A percentile compares a stretch with the other conserved stretches of the same genome.
phyloP scores from a whole-genome alignment of 2,113 vertebrate species.

The Nothobranchius kuhntae region DNA sequence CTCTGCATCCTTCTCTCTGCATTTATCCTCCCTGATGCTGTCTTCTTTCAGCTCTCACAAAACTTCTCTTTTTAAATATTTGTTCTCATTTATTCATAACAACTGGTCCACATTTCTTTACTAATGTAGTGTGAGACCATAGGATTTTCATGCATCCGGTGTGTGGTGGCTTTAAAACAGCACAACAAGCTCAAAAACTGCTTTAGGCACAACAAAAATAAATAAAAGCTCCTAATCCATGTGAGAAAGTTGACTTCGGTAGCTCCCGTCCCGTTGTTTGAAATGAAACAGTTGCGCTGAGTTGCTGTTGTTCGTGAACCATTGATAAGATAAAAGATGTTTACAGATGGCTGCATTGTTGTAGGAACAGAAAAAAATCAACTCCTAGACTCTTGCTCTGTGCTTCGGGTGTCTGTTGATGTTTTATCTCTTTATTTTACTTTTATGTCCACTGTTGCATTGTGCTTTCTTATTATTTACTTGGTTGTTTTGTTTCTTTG shows the following conservation, averaged over 20 bases:
- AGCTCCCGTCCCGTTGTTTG: constrained; percentile 10
- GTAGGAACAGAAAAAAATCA: background rate
- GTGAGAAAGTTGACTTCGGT: background rate
- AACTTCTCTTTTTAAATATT: constrained; percentile 1
- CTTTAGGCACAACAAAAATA: no score
- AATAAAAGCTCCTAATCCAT: no score
- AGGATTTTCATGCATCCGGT: background rate
- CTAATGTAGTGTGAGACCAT: background rate
- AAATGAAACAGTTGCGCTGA: constrained; percentile 18
- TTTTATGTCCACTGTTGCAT: no score
- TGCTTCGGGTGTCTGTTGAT: no score
- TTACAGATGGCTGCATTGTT: background rate
- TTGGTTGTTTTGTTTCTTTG: no score
- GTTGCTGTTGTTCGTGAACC: constrained; percentile 13
- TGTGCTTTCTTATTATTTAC: no score
- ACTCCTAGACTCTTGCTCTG: background rate
- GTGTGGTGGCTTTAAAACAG: no score
- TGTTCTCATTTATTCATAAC: constrained; percentile 18
- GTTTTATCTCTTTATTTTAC: no score
- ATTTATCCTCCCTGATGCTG: constrained; percentile 18
- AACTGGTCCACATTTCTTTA: background rate
- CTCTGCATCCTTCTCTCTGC: constrained; percentile 24
- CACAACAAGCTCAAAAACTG: background rate
- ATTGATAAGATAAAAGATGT: constrained; percentile 6
- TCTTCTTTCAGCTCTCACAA: constrained; percentile 6